Base-by-base conservation (phyloP, 2,113 vertebrate genomes). In the Cryptotis parvus region DNA sequence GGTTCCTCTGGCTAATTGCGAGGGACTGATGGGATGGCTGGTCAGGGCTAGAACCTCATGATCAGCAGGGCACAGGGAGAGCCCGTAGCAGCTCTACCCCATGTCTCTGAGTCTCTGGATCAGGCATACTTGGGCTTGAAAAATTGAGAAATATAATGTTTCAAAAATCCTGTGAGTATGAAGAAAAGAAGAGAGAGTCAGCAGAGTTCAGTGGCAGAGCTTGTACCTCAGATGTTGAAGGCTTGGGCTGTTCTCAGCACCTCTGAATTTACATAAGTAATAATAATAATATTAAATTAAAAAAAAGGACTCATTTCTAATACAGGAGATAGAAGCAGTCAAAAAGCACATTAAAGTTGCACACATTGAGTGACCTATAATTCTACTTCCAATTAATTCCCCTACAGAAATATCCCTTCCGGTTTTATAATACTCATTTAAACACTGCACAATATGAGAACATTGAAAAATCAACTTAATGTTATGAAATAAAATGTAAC, bases 101-200 rank as follows among this genome's bases (percentile, higher is more conserved):
- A n/a, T n/a, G n/a, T n/a, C n/a, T n/a, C n/a, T n/a, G n/a, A n/a
- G n/a, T n/a, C n/a, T n/a, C n/a, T n/a, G n/a, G n/a, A n/a, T n/a
- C n/a, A n/a, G n/a, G n/a, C n/a, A n/a, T n/a, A n/a, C n/a, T n/a
- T n/a, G n/a, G n/a, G n/a, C n/a, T n/a, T n/a, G n/a, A n/a, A n/a
- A n/a, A n/a, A n/a, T n/a, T 74, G 35, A 82, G 16, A 65, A 86
- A 90, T 10, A 84, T n/a, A 49, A 61, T 79, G 41, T 37, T 66
- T 73, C 55, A 26, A 27, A 84, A 43, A 7, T 20, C 4, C 27
- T 73, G 33, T 27, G 63, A 43, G 55, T 69, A 55, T 37, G 77
- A 58, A 68, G 2, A 14, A 58, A 24, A 33, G 89, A 27, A 2
- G 43, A n/a, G 45, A 49, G 45, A 10, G 2, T n/a, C n/a, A n/a